Evolutionary conservation across 2,113 vertebrate genomes (phyloP).

Genomic region (Guaruba guarouba): DNA sequence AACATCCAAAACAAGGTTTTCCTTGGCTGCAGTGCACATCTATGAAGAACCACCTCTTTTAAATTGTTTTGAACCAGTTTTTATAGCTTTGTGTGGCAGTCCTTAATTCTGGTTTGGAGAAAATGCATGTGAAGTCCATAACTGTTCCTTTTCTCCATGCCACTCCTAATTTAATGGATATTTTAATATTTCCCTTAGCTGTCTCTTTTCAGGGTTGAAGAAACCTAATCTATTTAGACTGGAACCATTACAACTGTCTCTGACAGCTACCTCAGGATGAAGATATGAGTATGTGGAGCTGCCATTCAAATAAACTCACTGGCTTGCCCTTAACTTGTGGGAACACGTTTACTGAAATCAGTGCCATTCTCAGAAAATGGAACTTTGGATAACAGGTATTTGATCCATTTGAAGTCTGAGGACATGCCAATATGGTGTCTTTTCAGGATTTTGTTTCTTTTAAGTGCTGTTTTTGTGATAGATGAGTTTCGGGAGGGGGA

Average conservation of each 20-base stretch:
- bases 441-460: not conserved
- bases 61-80: not conserved
- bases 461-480: not conserved
- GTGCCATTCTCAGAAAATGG: not conserved
- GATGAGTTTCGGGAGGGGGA: rapidly evolving
- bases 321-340: not conserved
- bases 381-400: not conserved
- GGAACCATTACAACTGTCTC: not conserved
- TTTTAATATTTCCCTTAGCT: not conserved
- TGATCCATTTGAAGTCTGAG: not conserved
- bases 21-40: not conserved
- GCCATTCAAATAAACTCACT: not conserved
- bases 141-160: not conserved
- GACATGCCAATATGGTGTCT: not conserved
- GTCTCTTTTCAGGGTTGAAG: not conserved
- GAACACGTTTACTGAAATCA: not conserved
- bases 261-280: not conserved
- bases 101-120: not conserved
- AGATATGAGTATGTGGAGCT: not conserved
- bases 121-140: not conserved
- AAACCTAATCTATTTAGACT: conserved; percentile 4
- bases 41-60: not conserved
- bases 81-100: not conserved
- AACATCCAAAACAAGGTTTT: not conserved
- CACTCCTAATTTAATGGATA: not conserved